These are phyloP conservation scores for Diglossa cyanea DNA, from an alignment of 2,797 vertebrate species.

Conservation along the genomic window DNA sequence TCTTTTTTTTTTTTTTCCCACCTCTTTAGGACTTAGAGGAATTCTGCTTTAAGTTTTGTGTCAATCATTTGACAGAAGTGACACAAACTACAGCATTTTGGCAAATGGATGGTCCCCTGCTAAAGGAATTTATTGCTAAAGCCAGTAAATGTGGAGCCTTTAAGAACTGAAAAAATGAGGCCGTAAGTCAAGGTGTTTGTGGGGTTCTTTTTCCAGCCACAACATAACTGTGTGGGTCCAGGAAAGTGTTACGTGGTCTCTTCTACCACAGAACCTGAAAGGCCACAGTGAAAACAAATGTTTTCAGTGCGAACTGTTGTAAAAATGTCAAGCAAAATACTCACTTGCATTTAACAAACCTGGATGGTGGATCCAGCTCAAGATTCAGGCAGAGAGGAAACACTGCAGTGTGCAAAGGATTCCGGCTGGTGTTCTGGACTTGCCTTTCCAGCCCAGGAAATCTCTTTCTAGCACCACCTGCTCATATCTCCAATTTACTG, in stretches of 20 bases:
- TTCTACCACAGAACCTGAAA: not conserved
- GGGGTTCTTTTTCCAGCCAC: not conserved
- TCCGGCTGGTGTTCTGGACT: fast-evolving
- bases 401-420: not conserved
- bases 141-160: conserved; percentile 98
- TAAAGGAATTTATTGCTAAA: conserved; percentile 96
- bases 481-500: not conserved
- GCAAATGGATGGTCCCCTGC: conserved; percentile 93
- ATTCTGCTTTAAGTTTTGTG: conserved; percentile 98
- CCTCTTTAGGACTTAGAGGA: conserved; percentile 91
- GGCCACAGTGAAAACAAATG: not conserved
- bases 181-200: not conserved
- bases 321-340: not conserved
- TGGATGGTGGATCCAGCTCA: not conserved
- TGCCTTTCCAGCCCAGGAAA: not conserved
- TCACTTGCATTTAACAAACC: not conserved
- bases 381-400: not conserved
- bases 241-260: not conserved
- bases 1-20: not conserved
- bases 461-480: not conserved
- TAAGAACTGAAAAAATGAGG: conserved; percentile 87
- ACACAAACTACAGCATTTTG: conserved; percentile 95
- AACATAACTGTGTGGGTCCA: not conserved
- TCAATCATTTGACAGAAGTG: conserved; percentile 96
- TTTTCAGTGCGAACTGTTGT: not conserved